Conservation (phyloP, 2,797 vertebrate genomes). For the Lithobates sylvaticus region DNA sequence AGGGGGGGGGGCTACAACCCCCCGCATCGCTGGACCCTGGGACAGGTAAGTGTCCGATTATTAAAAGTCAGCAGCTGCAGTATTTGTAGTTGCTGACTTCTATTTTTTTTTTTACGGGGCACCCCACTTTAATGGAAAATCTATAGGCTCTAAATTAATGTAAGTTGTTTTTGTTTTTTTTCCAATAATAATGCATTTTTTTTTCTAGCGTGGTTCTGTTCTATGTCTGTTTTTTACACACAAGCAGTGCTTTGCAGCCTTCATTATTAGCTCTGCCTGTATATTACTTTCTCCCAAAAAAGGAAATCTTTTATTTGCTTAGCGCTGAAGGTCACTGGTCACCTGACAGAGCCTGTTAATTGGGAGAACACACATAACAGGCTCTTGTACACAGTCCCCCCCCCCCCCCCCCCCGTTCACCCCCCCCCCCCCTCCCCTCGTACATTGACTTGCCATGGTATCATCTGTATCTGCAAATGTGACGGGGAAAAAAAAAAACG, state of each 20-base stretch:
- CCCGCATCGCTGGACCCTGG: too few species aligned
- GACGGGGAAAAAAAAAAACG: conserved; percentile 2
- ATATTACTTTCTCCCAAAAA: conserved; percentile 17
- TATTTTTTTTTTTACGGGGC: too few species aligned
- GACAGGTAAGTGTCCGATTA: too few species aligned
- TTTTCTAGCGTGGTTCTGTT: too few species aligned
- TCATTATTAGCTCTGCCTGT: background rate
- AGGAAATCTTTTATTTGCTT: conserved; percentile 70
- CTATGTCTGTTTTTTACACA: too few species aligned
- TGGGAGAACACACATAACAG: conserved; percentile 62
- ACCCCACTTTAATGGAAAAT: too few species aligned
- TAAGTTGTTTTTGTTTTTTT: too few species aligned
- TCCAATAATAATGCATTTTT: too few species aligned
- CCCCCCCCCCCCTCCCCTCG: background rate
- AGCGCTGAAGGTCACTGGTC: conserved; percentile 77
- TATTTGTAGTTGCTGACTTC: too few species aligned
- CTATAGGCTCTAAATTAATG: too few species aligned
- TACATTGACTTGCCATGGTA: conserved; percentile 48
- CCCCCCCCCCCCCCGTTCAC: conserved; percentile 6
- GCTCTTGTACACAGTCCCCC: conserved; percentile 58
- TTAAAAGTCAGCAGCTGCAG: too few species aligned
- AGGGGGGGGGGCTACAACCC: too few species aligned
- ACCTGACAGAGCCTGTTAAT: conserved; percentile 70
- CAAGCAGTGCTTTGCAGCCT: background rate
- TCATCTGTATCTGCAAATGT: conserved; percentile 67